Base-by-base conservation (phyloP, 2,113 vertebrate genomes). In the Baryphthengus martii region DNA sequence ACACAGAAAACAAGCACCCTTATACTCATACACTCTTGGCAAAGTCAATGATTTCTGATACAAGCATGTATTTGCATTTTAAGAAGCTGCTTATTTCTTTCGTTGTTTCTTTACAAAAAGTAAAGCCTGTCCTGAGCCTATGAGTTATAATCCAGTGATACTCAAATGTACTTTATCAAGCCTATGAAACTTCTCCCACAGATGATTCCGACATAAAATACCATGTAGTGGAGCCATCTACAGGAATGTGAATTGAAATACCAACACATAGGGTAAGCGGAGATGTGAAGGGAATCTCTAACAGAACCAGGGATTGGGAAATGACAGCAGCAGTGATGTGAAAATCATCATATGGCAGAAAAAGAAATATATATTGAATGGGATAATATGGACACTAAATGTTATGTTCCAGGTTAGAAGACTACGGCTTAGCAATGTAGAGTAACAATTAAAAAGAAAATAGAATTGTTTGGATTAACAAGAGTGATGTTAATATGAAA, bases 171-270 rank as follows among this genome's bases (percentile, higher is more conserved):
- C 44, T 75, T 58, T 47, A 90, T 74, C 75, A 70, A 81, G n/a
- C 44, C 76, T 56, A 29, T 9, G 56, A 93, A 90, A 81, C 42
- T 9, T 72, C 52, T 70, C 35, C 65, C 68, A 61, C 29, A 72
- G 66, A 56, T 12, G 52, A 87, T 85, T 86, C 56, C 3, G 8
- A 93, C 65, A 74, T 83, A 74, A 95, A 94, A 72, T 33, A 79
- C 9, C 2, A 2, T 84, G 31, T 35, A 86, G 61, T 87, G 70
- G 94, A 95, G 92, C 93, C 95, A 95, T 68, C 92, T 96, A 76
- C 80, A 92, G 96, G 95, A 88, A 66, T 25, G 40, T 35, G 37
- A 76, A 21, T 6, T 89, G 76, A 93, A 96, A 85, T 76, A 89
- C 83, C 78, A 40, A 65, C 76, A 78, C 40, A 59, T 1, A 35